Conservation (phyloP, 2,113 vertebrate species). For the Taurulus bubalis region DNA sequence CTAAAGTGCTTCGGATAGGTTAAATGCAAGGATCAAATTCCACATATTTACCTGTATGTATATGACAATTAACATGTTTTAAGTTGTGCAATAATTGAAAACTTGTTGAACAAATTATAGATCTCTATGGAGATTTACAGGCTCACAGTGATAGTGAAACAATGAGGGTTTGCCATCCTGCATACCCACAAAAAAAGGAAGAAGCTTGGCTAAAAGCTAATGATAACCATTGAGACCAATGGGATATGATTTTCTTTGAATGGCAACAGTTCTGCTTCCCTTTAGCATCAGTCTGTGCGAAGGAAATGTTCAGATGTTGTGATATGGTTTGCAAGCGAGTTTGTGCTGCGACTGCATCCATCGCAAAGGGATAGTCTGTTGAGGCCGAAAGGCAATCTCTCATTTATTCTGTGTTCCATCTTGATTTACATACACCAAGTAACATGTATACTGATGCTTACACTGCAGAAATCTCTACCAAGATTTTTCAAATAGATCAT, state of each 20-base stretch:
- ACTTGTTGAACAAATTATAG: background rate
- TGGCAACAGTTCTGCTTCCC: background rate
- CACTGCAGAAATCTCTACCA: background rate
- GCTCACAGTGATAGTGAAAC: background rate
- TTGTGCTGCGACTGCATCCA: background rate
- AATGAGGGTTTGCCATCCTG: background rate
- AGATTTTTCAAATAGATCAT: background rate
- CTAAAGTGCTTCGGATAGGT: too few species aligned
- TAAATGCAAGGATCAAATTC: background rate
- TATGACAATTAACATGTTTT: too few species aligned
- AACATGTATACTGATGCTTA: background rate
- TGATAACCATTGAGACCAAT: background rate
- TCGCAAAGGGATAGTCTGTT: background rate
- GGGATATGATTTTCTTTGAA: background rate
- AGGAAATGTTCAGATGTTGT: background rate
- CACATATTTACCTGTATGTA: background rate
- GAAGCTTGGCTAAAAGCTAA: background rate
- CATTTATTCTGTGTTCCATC: background rate
- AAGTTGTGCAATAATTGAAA: background rate
- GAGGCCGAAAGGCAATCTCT: background rate
- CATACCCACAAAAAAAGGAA: background rate
- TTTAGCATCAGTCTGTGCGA: background rate
- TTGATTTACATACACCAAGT: background rate
- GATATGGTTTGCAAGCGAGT: background rate
- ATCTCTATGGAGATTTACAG: background rate